Base-by-base conservation (phyloP, 2,113 vertebrate species). In the Antigone vipio region DNA sequence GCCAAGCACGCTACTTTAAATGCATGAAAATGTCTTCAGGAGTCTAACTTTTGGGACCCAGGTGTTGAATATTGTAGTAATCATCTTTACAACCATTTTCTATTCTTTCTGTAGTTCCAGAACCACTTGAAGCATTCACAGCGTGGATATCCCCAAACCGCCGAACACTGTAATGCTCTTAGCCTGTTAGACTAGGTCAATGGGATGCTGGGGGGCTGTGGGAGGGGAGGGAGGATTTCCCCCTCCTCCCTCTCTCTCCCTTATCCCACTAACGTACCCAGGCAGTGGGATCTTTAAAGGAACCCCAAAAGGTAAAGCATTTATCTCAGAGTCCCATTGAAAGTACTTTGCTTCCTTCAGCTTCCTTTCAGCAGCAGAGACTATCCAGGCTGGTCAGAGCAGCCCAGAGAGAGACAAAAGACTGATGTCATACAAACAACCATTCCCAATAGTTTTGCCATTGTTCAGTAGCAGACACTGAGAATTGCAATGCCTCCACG, bases 41-140 rank as follows among this genome's bases (percentile, higher is more conserved):
- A 93, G 42, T 49, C 32, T 62, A 52, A 84, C 53, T 88, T 86
- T 74, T 34, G 67, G 45, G 75, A 69, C 29, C 26, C 23, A 67
- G 67, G 55, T 88, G 82, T 42, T 82, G 64, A 77, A 92, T 95
- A 93, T 64, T 47, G 75, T 77, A 80, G 63, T 55, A 79, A 90
- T 94, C 55, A 35, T 74, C 89, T 84, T 93, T 92, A 67, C 53
- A 76, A 30, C 17, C 73, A 47, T 78, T 88, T 89, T 49, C 50
- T 40, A 50, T 81, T 90, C 88, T 88, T 87, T 88, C 56, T 78
- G 60, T 94, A 72, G 35, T 77, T 88, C 17, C 67, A 62, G 82
- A 79, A 49, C 40, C 1, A 0, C 59, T 60, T 79, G 85, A 93
- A 72, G 89, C 88, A 16, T 78, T 93, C 77, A 18, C 68, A 11